Base-by-base conservation (phyloP, 2,113 vertebrate species). In the Andinoacara biseriatus region DNA sequence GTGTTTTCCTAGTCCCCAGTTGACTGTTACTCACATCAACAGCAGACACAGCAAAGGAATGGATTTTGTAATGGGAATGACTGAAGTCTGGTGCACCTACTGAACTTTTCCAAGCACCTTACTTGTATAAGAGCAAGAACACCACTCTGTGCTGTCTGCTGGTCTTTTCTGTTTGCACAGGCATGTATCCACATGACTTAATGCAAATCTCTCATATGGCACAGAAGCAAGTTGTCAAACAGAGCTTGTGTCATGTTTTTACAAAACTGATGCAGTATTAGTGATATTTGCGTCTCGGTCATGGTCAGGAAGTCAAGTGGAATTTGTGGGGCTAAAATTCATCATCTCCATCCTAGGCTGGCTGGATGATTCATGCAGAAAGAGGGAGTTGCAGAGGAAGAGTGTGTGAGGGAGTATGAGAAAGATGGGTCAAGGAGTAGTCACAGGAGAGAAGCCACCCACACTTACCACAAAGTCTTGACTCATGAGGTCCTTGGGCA, bases 381-480 rank as follows among this genome's bases (percentile, higher is more conserved):
- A 85, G 54, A 86, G 8, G 29, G 76, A 83, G 84, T 72, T 29
- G 35, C 31, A 81, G 83, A 58, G 59, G 82, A 83, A 74, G 79
- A 77, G 61, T 78, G 58, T 80, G 86, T 60, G 76, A 78, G 75
- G 46, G 89, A 76, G 69, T 88, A 84, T 74, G 69, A 86, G 85
- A 83, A 59, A 82, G 88, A 91, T 92, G 87, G 89, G 86, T 93
- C 76, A 85, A 87, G 90, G 86, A 87, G 89, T 91, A 89, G 92
- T 93, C 93, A 92, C 61, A 78, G 85, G 76, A 91, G 85, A 76
- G 81, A 84, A 91, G 78, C 88, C 91, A 82, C 93, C 93, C 89
- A 94, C 91, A 82, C 90, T 83, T n/a, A 93, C 93, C 91, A 84
- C 92, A 90, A 62, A 80, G 26, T 22, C 62, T 82, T 94, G 95